Conservation (phyloP, 2,113 vertebrate genomes). For the Microcebus murinus region DNA sequence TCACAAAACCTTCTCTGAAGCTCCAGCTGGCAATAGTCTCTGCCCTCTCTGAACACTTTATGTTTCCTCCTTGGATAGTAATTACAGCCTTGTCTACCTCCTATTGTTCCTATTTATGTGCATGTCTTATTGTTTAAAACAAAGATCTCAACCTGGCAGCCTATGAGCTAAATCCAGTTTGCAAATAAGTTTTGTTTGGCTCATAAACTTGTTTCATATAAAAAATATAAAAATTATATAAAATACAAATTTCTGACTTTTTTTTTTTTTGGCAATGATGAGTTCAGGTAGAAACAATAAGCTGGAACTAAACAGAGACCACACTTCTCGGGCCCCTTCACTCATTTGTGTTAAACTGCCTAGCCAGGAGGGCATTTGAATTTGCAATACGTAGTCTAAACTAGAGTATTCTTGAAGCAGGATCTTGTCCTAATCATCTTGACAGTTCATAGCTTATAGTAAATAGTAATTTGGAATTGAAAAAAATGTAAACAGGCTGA, state of each 20-base stretch:
- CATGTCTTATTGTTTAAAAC: background rate
- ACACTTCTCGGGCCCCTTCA: background rate
- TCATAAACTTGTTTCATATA: background rate
- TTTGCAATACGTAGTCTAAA: background rate
- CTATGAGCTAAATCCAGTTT: background rate
- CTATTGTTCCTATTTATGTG: background rate
- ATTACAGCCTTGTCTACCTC: background rate
- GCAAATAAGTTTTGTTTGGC: background rate
- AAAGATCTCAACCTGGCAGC: background rate
- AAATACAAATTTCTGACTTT: background rate
- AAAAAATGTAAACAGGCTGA: background rate
- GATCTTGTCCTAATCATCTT: background rate
- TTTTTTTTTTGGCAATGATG: background rate
- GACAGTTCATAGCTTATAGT: background rate
- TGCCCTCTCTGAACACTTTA: background rate
- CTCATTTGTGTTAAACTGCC: background rate
- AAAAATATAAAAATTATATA: background rate
- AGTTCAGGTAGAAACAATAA: background rate
- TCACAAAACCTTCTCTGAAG: background rate
- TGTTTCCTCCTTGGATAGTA: background rate
- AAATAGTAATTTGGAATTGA: background rate
- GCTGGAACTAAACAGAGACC: background rate
- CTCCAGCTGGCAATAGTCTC: background rate
- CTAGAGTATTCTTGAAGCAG: background rate
- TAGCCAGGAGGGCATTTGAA: background rate